Percentiles rank a stretch among this genome's conserved stretches.
These are phyloP conservation scores for Petrocephalus zakoni DNA, from an alignment of 2,113 vertebrate species.

Conservation along the genomic window DNA sequence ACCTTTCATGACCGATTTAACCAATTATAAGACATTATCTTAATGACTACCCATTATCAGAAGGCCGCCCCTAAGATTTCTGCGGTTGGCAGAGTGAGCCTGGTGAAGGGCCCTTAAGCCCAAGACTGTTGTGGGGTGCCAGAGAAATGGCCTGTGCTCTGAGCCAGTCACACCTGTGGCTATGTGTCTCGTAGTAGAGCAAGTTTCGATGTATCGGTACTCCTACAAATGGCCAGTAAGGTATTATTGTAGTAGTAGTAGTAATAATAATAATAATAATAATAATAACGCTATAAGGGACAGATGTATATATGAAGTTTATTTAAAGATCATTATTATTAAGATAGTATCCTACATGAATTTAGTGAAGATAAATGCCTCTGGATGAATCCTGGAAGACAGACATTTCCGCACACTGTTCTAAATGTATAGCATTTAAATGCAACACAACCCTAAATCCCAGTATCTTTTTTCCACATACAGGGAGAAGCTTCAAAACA, in stretches of 20 bases:
- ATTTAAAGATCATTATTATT: not conserved
- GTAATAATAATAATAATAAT: too few species aligned
- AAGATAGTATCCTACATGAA: too few species aligned
- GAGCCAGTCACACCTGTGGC: not conserved
- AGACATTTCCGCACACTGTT: not conserved
- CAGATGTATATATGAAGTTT: not conserved
- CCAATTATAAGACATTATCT: not conserved
- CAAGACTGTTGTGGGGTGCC: not conserved
- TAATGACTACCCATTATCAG: not conserved
- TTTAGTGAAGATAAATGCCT: not conserved
- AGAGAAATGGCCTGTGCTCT: not conserved
- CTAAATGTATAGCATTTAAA: too few species aligned
- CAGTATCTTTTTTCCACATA: not conserved
- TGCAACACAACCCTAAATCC: not conserved
- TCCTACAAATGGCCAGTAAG: not conserved
- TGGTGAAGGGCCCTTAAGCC: not conserved
- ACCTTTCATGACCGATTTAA: not conserved
- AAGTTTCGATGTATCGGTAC: not conserved
- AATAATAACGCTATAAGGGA: not conserved
- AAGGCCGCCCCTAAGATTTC: not conserved
- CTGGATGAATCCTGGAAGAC: not conserved
- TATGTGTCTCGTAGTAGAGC: not conserved
- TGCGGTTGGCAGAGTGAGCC: not conserved
- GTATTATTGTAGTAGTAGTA: too few species aligned
- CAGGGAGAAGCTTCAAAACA: not conserved